Base-by-base conservation (phyloP, 2,888 invertebrate genomes). In the Sminthurides aquaticus region DNA sequence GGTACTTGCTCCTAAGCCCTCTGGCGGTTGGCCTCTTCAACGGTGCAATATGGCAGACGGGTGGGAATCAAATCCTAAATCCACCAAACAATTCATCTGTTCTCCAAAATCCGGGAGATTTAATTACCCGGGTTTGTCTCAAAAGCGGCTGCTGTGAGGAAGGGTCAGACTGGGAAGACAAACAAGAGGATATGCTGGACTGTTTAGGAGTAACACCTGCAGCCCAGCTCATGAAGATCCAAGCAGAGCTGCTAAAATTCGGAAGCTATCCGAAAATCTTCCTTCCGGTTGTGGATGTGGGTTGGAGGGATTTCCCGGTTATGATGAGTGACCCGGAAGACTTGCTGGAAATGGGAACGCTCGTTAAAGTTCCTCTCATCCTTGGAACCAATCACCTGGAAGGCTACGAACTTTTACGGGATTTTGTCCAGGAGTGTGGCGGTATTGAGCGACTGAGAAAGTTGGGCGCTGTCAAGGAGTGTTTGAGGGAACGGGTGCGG, bases 401-500 rank as follows among this genome's bases (percentile, higher is more conserved):
- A 64, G 74, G 74, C 1, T 71, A 68, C 61, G 62, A 66, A 15
- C 62, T 67, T 11, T 69, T 74, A 48, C 27, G 67, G n/a, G 72
- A 73, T 20, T 74, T 74, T 63, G 69, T 25, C 15, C 57, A 49
- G n/a, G 34, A 29, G 22, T 34, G 57, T 2, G 56, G 60, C 11
- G 18, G 61, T 15, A 54, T 43, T 11, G 49, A 48, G 20, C 57
- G 63, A 1, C 57, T 69, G 22, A 26, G 25, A 3, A 43, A 68
- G 22, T 64, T 66, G 22, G 59, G 56, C 3, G 61, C 65, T n/a
- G 63, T 69, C 18, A 61, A 61, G 20, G 43, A 49, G 1, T 57
- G 56, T 43, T 62, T 73, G 18, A 48, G 57, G 15, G 48, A 61
- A 2, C 62, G 65, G 3, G 27, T 73, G 24, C 49, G 66, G 48